Evolutionary conservation across 2,888 invertebrate genomes (phyloP), one percentile per base, ranked within the genome.

Genomic region (Ormia ochracea): DNA sequence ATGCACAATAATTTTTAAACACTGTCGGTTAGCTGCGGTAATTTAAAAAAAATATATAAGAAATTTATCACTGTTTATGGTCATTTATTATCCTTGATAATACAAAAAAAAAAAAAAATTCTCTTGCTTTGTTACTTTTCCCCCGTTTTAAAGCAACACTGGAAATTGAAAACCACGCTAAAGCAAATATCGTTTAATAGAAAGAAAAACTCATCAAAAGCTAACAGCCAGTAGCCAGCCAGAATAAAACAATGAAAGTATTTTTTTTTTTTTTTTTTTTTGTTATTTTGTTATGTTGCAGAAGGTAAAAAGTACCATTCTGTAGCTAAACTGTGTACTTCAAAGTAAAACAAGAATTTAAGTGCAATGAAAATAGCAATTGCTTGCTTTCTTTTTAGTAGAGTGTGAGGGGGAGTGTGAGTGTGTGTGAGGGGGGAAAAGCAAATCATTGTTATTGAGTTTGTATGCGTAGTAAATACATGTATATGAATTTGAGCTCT

Each of bases 21-120:
- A 48, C 28, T 28, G 6, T 21, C 21, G 4, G 3, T 14, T 17
- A 19, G 3, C n/a, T 48, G 45, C 14, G 19, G 26, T n/a, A 48
- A 19, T 56, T 5, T 17, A 36, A 36, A 38, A 38, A 19, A 56
- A 65, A 38, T 14, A 26, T 48, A n/a, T 23, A 14, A 38, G 38
- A 2, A 26, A 23, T 50, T 50, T 50, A 14, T 41, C 41, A 31
- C 74, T 41, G 23, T 31, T 50, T 61, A 50, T 74, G 66, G 74
- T 74, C 74, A 74, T 50, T 41, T 23, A 50, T 58, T 74, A 74
- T 74, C 65, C 65, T 58, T 74, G 65, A 41, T 50, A 50, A 66
- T 43, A 31, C n/a, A n/a, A n/a, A n/a, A n/a, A 61, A 33, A 41
- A 19, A 33, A 41, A 65, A 65, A 3, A 73, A 41, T 66, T 36